Conservation (phyloP, 2,113 vertebrate genomes). For the Eulemur macaco region DNA sequence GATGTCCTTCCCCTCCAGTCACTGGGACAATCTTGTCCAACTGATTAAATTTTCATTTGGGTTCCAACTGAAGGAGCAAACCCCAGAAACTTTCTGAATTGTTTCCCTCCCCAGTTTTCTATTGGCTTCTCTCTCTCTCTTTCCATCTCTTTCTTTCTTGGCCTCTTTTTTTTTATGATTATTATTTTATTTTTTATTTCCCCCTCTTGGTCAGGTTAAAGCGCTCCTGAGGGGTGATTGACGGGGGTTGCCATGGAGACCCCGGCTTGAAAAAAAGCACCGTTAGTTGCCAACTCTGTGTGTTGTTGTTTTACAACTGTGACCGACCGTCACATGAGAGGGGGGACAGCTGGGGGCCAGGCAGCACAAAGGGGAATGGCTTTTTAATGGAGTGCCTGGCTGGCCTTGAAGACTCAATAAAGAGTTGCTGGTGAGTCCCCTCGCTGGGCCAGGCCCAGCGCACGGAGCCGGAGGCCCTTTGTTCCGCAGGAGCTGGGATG, state of each 20-base stretch:
- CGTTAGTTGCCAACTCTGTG: conserved; percentile 87
- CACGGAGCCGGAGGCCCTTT: conserved; percentile 80
- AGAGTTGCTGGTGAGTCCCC: conserved; percentile 83
- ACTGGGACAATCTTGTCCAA: not conserved
- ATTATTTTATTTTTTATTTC: conserved; percentile 79
- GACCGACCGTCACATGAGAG: conserved; percentile 87
- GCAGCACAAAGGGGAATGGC: conserved; percentile 87
- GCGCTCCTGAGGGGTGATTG: conserved; percentile 81
- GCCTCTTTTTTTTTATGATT: conserved; percentile 36
- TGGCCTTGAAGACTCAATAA: conserved; percentile 89
- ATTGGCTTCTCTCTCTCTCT: conserved; percentile 33
- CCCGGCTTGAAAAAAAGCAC: conserved; percentile 85
- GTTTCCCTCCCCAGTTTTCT: conserved; percentile 46
- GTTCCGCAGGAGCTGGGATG: conserved; percentile 79
- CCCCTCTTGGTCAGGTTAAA: conserved; percentile 77
- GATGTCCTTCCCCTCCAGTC: not conserved
- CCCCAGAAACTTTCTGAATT: conserved; percentile 65
- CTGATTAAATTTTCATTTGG: conserved; percentile 32
- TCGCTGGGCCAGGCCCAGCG: conserved; percentile 78
- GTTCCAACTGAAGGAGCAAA: not conserved
- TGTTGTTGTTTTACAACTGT: conserved; percentile 89
- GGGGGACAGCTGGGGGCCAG: conserved; percentile 89
- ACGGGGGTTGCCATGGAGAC: conserved; percentile 89
- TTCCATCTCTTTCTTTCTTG: conserved; percentile 66
- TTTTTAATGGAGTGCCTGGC: conserved; percentile 91